Percentiles rank a stretch among this genome's conserved stretches.
Conservation (phyloP, 2,888 invertebrate genomes). For the Chymomyza procnemis region DNA sequence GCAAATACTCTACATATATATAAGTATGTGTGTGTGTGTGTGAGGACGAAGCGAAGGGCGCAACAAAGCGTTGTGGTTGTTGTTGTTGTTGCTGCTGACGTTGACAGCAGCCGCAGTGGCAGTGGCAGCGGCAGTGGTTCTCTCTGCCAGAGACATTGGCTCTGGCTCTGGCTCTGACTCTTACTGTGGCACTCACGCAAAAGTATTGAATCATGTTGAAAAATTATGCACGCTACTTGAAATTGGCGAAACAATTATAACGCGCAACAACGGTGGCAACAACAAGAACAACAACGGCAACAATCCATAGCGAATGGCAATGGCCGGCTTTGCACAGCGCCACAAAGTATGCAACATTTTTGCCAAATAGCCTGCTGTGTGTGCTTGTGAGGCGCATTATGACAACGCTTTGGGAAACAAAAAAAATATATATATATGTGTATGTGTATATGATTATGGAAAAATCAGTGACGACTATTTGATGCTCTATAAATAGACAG, state of each 20-base stretch:
- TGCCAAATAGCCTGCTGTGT: constrained; percentile 26
- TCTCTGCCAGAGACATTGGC: not conserved
- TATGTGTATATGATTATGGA: too few species aligned
- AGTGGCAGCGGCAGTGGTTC: not conserved
- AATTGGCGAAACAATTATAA: constrained; percentile 71
- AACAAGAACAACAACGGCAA: constrained; percentile 2
- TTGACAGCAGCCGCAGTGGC: constrained; percentile 9
- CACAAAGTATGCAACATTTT: constrained; percentile 62
- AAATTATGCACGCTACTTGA: constrained; percentile 69
- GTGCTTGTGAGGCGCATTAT: constrained; percentile 49
- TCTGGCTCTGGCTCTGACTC: not conserved
- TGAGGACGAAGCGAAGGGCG: constrained; percentile 35
- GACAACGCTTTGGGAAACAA: constrained; percentile 42
- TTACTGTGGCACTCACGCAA: constrained; percentile 43
- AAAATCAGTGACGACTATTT: constrained; percentile 9
- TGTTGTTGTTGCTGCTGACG: constrained; percentile 1
- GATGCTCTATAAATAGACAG: not conserved
- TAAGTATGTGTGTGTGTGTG: not conserved
- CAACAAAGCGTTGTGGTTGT: constrained; percentile 2
- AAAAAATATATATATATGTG: not conserved
- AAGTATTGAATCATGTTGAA: constrained; percentile 69
- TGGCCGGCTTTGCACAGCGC: constrained; percentile 28
- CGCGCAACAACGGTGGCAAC: constrained; percentile 13
- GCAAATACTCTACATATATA: constrained; percentile 22
- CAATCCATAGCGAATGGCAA: not conserved